Percentiles rank a stretch among this genome's conserved stretches.
These are phyloP conservation scores for Lipophrys pholis DNA, from an alignment of 2,113 vertebrate genomes.

Conservation along the genomic window DNA sequence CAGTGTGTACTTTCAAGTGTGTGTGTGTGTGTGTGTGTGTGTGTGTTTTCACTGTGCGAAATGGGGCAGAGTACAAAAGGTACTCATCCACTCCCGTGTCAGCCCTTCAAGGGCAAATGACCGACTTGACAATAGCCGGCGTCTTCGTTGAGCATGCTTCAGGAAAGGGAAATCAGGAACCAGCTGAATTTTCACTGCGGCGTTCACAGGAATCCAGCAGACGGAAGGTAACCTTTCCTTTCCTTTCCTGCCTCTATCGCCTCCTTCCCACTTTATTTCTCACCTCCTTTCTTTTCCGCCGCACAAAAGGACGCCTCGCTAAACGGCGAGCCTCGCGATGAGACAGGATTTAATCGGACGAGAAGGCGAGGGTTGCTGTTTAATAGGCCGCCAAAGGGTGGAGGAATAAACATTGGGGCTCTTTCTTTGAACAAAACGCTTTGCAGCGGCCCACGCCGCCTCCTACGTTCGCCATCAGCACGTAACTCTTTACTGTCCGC, in stretches of 20 bases:
- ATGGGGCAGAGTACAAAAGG: constrained; percentile 58
- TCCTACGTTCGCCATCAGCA: too few species aligned
- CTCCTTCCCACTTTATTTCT: constrained; percentile 22
- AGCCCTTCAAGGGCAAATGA: constrained; percentile 62
- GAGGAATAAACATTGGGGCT: constrained; percentile 28
- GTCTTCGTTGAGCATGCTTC: constrained; percentile 45
- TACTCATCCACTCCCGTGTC: constrained; percentile 50
- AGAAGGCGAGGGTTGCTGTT: neutral
- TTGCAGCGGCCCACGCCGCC: neutral
- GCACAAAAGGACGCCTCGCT: constrained; percentile 43
- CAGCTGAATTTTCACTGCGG: constrained; percentile 11
- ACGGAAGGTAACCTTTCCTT: constrained; percentile 69
- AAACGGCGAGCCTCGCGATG: constrained; percentile 44
- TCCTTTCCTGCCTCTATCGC: constrained; percentile 44
- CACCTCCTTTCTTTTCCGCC: constrained; percentile 27
- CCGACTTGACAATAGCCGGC: constrained; percentile 14
- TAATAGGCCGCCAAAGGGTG: constrained; percentile 19
- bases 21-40: constrained; percentile 4
- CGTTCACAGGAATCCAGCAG: constrained; percentile 24
- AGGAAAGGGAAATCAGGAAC: constrained; percentile 16
- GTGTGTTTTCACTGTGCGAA: constrained; percentile 40
- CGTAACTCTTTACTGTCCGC: constrained; percentile 11
- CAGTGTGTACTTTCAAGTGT: constrained; percentile 31
- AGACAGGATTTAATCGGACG: constrained; percentile 61
- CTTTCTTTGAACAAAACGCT: constrained; percentile 17